A percentile compares a stretch with the other conserved stretches of the same genome.
phyloP scores from a whole-genome alignment of 2,113 vertebrate genomes.

The Pedetes capensis region DNA sequence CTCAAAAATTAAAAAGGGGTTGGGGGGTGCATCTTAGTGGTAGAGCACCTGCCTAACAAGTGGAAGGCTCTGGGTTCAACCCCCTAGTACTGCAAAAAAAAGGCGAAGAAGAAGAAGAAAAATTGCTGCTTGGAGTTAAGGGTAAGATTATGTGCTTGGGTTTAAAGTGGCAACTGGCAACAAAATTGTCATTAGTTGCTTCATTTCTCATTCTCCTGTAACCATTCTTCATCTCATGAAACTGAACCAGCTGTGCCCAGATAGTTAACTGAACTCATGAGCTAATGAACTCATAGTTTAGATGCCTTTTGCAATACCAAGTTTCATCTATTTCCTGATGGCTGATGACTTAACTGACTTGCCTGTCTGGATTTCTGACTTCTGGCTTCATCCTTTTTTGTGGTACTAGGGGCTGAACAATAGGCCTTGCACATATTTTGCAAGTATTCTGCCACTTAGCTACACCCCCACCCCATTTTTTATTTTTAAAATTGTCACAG shows the following conservation, averaged over 20 bases:
- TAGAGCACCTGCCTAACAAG: too few relatives aligned
- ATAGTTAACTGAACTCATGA: not conserved
- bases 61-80: too few relatives aligned
- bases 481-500: too few relatives aligned
- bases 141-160: not conserved
- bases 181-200: not conserved
- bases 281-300: constrained; percentile 34
- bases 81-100: too few relatives aligned
- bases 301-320: constrained; percentile 43
- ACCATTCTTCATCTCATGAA: not conserved
- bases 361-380: constrained; percentile 42
- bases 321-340: constrained; percentile 16
- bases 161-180: constrained; percentile 16
- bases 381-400: too few relatives aligned
- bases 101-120: too few relatives aligned
- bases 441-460: too few relatives aligned
- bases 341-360: constrained; percentile 38
- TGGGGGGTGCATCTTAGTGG: too few relatives aligned
- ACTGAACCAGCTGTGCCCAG: not conserved
- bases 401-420: too few relatives aligned
- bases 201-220: constrained; percentile 43
- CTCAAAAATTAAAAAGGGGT: too few relatives aligned
- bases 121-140: constrained; percentile 6
- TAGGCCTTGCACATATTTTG: too few relatives aligned
- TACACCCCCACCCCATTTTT: too few relatives aligned